phyloP scores from a whole-genome alignment of 1,140 invertebrate genomes.

The Nymphalis io region DNA sequence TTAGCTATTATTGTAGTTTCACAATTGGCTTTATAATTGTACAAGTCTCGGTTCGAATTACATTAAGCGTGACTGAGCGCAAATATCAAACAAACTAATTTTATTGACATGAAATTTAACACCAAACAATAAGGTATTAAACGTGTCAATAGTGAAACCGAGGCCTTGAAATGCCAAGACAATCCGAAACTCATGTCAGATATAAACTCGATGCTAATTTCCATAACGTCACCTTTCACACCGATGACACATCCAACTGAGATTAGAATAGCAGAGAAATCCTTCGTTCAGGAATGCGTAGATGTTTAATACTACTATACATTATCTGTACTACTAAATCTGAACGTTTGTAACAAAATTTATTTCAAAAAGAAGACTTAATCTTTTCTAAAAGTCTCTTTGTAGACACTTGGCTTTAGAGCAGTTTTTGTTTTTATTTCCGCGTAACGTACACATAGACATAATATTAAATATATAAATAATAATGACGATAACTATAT shows the following conservation, averaged over 20 bases:
- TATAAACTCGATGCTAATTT: slow-evolving; percentile 64
- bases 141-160: slow-evolving; percentile 61
- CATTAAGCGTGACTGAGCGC: slow-evolving; percentile 49
- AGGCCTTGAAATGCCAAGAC: slow-evolving; percentile 66
- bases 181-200: slow-evolving; percentile 61
- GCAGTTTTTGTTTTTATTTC: too few relatives aligned
- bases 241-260: slow-evolving; percentile 33
- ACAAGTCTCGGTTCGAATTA: slow-evolving; percentile 3
- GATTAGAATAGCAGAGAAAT: slow-evolving; percentile 30
- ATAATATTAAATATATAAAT: too few relatives aligned
- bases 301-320: not conserved
- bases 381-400: too few relatives aligned
- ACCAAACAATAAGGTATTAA: slow-evolving; percentile 58
- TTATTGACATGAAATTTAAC: slow-evolving; percentile 50
- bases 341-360: not conserved
- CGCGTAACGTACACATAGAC: too few relatives aligned
- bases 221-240: slow-evolving; percentile 73
- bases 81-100: slow-evolving; percentile 60
- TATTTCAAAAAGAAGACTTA: too few relatives aligned
- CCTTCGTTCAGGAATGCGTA: slow-evolving; percentile 23
- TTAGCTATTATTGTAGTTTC: not conserved
- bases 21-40: slow-evolving; percentile 18
- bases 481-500: too few relatives aligned
- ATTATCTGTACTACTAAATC: slow-evolving; percentile 2
- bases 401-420: too few relatives aligned